Evolutionary conservation across 2,113 vertebrate genomes (phyloP), one percentile per base, ranked within the genome.

Genomic region (Seriola quinqueradiata): DNA sequence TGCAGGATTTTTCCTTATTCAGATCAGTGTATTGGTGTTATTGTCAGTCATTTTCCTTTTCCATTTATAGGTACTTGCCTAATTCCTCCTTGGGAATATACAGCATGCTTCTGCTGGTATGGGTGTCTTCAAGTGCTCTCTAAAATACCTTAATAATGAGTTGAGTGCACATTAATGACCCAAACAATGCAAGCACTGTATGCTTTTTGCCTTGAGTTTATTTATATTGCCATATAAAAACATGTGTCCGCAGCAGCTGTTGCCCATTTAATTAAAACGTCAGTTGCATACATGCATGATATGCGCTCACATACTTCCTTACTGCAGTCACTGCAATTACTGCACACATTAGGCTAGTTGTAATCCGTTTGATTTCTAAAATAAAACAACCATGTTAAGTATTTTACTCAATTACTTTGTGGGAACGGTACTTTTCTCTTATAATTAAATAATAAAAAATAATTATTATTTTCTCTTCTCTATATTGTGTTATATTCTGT

Each of bases 71-170:
- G 0, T 46, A 5, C 42, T 42, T 57, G 34, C 55, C 54, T 66
- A 25, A 72, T 66, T 73, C 25, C 21, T 78, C 69, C 68, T 73
- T 32, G 19, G 58, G 14, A 66, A 38, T 25, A 48, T 54, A 74
- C 17, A 76, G 14, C 23, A 34, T 82, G 38, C 32, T 19, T 44
- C 58, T 75, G 16, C n/a, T 16, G 34, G 4, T 28, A 63, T 44
- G 61, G 40, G 8, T 48, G 21, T 63, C 19, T 59, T 46, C 5
- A 8, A 44, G 32, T 25, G 36, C 44, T 64, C 54, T 73, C 40
- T 66, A 34, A 66, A 82, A 82, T 38, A 52, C 42, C 14, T 21
- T 11, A 32, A 79, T 78, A 19, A 50, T 73, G 48, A 77, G n/a
- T 36, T 50, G 19, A 48, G 32, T 86, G 46, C 59, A 77, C 21